A percentile compares a stretch with the other conserved stretches of the same genome.
phyloP scores from a whole-genome alignment of 1,140 invertebrate species.

The Phocides pigmalion region DNA sequence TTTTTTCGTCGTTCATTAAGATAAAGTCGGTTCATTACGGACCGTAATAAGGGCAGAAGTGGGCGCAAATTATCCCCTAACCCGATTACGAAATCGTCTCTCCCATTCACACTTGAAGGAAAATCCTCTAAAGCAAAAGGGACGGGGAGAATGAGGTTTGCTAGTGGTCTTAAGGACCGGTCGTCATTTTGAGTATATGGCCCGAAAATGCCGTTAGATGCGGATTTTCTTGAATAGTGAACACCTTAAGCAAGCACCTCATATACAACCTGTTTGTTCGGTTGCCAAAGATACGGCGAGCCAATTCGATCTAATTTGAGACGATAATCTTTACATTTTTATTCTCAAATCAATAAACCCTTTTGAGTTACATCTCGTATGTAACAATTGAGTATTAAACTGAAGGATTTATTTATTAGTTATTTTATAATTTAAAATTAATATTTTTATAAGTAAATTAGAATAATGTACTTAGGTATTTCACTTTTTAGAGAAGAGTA shows the following conservation, averaged over 20 bases:
- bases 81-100: conserved; percentile 8
- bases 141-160: conserved; percentile 1
- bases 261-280: neutral
- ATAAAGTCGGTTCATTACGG: conserved; percentile 39
- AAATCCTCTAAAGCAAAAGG: neutral
- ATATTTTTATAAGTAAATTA: too few relatives aligned
- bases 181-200: conserved; percentile 9
- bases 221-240: conserved; percentile 28
- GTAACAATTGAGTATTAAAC: too few relatives aligned
- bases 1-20: conserved; percentile 34
- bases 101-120: conserved; percentile 8
- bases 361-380: too few relatives aligned
- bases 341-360: too few relatives aligned
- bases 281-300: neutral
- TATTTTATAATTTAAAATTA: too few relatives aligned
- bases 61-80: conserved; percentile 31
- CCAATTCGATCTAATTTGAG: neutral
- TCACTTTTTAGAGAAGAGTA: too few relatives aligned
- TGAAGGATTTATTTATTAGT: too few relatives aligned
- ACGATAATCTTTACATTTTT: too few relatives aligned
- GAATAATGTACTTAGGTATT: too few relatives aligned
- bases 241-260: conserved; percentile 20
- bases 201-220: conserved; percentile 7
- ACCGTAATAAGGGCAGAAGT: conserved; percentile 27
- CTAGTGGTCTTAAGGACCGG: conserved; percentile 12